These are phyloP conservation scores for Dendropsophus ebraccatus DNA, from an alignment of 2,113 vertebrate species.

Conservation along the genomic window DNA sequence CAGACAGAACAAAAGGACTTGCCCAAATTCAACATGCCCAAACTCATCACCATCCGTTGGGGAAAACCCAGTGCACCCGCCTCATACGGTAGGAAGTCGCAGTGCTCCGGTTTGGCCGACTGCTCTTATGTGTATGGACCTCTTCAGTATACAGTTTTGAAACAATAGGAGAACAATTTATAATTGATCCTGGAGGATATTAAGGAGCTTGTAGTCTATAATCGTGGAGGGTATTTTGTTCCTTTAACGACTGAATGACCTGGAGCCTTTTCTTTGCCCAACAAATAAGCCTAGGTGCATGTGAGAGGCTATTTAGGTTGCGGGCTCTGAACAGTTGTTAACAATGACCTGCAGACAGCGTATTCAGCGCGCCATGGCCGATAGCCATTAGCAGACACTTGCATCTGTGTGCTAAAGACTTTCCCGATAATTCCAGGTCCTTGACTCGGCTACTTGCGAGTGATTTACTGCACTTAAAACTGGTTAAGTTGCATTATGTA, in stretches of 20 bases:
- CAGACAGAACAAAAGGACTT: no score
- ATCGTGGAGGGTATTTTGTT: neutral
- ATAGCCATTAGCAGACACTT: conserved; percentile 39
- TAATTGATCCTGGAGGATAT: neutral
- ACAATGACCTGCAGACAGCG: conserved; percentile 71
- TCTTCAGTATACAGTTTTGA: neutral
- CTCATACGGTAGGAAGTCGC: no score
- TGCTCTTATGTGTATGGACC: no score
- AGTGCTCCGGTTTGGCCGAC: no score
- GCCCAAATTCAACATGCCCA: no score
- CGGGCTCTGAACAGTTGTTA: neutral
- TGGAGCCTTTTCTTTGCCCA: neutral
- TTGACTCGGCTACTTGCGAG: conserved; percentile 26
- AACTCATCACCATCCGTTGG: no score
- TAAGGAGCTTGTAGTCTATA: neutral
- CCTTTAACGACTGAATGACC: neutral
- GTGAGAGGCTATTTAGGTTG: conserved; percentile 9
- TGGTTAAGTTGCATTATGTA: conserved; percentile 45
- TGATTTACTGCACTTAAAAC: conserved; percentile 38
- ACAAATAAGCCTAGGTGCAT: neutral
- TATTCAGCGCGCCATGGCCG: conserved; percentile 61
- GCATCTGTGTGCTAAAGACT: conserved; percentile 3
- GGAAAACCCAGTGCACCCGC: no score
- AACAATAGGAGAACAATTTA: neutral
- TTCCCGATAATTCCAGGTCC: conserved; percentile 7